Conservation (phyloP, 2,113 vertebrate species). For the Phalacrocorax aristotelis region DNA sequence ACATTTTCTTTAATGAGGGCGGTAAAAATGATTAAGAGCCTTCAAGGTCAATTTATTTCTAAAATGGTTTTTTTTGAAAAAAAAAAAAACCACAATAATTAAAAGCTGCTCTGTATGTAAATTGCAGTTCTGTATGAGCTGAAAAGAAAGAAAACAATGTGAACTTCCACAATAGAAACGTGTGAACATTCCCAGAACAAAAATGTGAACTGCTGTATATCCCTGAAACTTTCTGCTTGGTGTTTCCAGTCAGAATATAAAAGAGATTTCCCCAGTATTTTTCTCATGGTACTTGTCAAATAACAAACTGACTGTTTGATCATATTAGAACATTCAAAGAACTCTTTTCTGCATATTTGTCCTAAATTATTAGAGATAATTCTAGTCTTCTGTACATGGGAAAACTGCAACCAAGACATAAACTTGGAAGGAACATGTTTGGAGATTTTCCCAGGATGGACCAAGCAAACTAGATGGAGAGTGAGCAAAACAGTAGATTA, state of each 20-base stretch:
- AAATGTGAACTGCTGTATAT: background rate
- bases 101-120: background rate
- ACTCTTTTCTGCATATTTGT: background rate
- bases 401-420: background rate
- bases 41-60: background rate
- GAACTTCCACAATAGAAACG: background rate
- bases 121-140: background rate
- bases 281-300: background rate
- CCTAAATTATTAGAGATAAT: background rate
- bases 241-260: background rate
- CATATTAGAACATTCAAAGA: background rate
- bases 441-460: background rate
- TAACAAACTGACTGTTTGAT: background rate
- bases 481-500: background rate
- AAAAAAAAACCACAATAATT: background rate
- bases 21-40: background rate
- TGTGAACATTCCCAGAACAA: background rate
- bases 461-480: background rate
- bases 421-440: background rate
- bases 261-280: background rate
- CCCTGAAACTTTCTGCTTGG: background rate
- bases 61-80: background rate
- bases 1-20: background rate
- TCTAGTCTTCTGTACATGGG: background rate
- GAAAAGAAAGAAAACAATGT: background rate